Evolutionary conservation across 2,113 vertebrate species (phyloP).

Genomic region (Nerophis lumbriciformis): DNA sequence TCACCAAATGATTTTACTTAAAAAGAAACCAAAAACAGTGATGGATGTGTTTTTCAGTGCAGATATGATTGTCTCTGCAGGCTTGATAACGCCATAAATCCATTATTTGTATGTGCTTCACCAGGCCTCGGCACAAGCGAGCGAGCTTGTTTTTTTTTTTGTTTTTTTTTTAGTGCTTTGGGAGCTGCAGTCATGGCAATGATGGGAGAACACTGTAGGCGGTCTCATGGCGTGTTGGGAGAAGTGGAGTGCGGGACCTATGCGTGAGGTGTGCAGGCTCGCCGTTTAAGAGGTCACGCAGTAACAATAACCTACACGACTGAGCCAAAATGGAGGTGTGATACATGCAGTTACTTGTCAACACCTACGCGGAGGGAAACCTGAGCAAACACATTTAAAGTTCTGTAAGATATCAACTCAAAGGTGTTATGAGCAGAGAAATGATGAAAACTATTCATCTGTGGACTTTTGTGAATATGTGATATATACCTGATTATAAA

Average conservation of each 20-base stretch:
- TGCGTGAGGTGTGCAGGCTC: background rate
- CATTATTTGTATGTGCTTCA: slow-evolving; percentile 42
- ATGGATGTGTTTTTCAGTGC: slow-evolving; percentile 22
- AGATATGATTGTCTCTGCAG: slow-evolving; percentile 21
- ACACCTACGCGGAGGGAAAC: background rate
- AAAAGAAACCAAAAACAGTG: slow-evolving; percentile 3
- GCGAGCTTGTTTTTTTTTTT: slow-evolving; percentile 49
- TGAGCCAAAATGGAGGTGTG: background rate
- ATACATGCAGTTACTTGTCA: background rate
- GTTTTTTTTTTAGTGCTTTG: slow-evolving; percentile 10
- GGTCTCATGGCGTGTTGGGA: slow-evolving; percentile 38
- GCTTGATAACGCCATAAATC: slow-evolving; percentile 28
- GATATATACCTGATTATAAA: too few species aligned
- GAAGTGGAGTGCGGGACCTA: slow-evolving; percentile 13
- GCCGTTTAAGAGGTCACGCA: background rate
- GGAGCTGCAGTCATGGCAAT: slow-evolving; percentile 40
- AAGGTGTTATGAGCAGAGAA: background rate
- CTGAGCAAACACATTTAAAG: background rate
- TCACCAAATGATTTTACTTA: background rate
- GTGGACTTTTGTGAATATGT: background rate
- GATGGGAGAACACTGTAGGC: slow-evolving; percentile 37
- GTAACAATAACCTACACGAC: slow-evolving; percentile 4
- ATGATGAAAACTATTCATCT: background rate
- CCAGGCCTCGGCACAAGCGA: slow-evolving; percentile 21
- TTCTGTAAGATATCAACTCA: background rate